phyloP scores from a whole-genome alignment of 2,888 invertebrate species.

The Chrysomela aeneicollis region DNA sequence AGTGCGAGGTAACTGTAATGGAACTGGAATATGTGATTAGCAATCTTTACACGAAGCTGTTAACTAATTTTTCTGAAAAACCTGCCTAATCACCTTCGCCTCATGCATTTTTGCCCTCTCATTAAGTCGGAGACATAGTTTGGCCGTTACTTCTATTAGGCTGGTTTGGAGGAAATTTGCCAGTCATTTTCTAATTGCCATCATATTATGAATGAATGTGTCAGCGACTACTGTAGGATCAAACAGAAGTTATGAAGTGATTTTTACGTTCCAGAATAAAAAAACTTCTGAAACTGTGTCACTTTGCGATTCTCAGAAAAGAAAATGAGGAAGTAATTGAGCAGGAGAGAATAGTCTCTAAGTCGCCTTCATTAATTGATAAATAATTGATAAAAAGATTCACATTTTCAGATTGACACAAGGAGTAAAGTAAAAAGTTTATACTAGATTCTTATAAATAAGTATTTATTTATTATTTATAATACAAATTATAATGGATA shows the following conservation, averaged over 20 bases:
- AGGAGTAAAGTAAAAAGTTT: too few relatives aligned
- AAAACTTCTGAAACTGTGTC: too few relatives aligned
- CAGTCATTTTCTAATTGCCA: conserved; percentile 27
- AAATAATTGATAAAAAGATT: too few relatives aligned
- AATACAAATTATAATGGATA: too few relatives aligned
- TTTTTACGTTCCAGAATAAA: too few relatives aligned
- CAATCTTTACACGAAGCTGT: conserved; percentile 51
- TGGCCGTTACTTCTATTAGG: conserved; percentile 21
- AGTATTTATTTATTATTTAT: too few relatives aligned
- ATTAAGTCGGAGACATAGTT: conserved; percentile 39
- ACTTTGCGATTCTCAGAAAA: too few relatives aligned
- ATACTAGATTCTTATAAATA: too few relatives aligned
- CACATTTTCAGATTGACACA: too few relatives aligned
- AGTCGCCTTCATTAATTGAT: too few relatives aligned
- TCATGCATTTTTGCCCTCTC: conserved; percentile 54
- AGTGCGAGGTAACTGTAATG: conserved; percentile 40
- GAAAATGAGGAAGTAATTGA: too few relatives aligned
- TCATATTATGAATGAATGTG: not conserved
- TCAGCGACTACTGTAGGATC: not conserved
- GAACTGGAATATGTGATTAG: conserved; percentile 53
- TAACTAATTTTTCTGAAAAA: conserved; percentile 47
- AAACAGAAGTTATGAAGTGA: not conserved
- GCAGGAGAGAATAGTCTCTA: too few relatives aligned
- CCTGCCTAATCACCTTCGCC: conserved; percentile 52
- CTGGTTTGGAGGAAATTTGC: conserved; percentile 14